These are phyloP conservation scores for Eueremaeus valkanovi DNA, from an alignment of 2,888 invertebrate genomes.

Conservation along the genomic window DNA sequence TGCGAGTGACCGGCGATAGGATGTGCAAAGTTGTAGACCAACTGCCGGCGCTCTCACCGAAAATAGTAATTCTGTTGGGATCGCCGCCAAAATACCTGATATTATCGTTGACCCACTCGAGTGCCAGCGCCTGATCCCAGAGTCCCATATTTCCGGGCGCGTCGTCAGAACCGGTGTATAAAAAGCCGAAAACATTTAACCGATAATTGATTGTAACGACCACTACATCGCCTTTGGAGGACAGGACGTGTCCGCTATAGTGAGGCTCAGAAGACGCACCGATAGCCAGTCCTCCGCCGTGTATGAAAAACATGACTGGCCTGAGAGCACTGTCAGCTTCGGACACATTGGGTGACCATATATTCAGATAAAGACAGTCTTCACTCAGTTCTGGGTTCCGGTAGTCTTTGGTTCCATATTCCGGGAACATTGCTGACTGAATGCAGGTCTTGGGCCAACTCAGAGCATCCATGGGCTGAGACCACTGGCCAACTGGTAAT, in stretches of 20 bases:
- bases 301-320: slow-evolving; percentile 29
- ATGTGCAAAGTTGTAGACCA: slow-evolving; percentile 31
- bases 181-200: slow-evolving; percentile 13
- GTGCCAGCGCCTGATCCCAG: slow-evolving; percentile 36
- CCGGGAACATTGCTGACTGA: neutral
- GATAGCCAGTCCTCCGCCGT: slow-evolving; percentile 10
- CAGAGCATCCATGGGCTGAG: neutral
- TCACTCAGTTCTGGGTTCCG: slow-evolving; percentile 1
- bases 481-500: neutral
- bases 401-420: neutral
- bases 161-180: slow-evolving; percentile 28
- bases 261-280: neutral
- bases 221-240: neutral
- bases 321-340: neutral
- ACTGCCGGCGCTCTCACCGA: slow-evolving; percentile 36
- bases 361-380: slow-evolving; percentile 36
- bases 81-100: slow-evolving; percentile 37
- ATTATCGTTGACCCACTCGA: slow-evolving; percentile 37
- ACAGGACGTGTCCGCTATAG: neutral
- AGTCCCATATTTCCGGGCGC: slow-evolving; percentile 34
- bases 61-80: slow-evolving; percentile 14
- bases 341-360: slow-evolving; percentile 26
- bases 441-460: neutral
- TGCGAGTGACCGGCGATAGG: neutral
- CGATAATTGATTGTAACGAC: slow-evolving; percentile 27